Evolutionary conservation across 2,888 invertebrate genomes (phyloP).

Genomic region (Pseudeuparius sepicola): DNA sequence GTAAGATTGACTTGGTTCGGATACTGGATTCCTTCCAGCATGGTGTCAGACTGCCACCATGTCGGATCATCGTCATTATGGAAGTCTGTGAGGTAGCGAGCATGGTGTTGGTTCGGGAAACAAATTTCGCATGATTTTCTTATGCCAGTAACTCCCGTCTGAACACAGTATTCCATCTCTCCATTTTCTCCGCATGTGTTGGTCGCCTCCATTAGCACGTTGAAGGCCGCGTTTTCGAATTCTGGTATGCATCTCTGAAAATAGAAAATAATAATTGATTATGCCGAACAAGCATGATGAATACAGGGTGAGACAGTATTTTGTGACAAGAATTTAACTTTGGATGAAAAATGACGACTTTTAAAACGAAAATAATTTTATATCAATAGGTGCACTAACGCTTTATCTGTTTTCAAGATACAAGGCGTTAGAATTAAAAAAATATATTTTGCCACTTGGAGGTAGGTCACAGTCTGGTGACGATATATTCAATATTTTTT

Average conservation of each 20-base stretch:
- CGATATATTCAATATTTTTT: too few species aligned
- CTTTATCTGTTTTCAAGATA: too few species aligned
- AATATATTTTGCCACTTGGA: too few species aligned
- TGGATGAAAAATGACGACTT: too few species aligned
- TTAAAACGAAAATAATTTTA: background rate
- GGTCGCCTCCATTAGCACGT: conserved; percentile 79
- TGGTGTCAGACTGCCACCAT: conserved; percentile 98
- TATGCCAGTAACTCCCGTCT: conserved; percentile 66
- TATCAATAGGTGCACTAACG: background rate
- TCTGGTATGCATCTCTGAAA: conserved; percentile 88
- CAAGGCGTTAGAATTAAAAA: too few species aligned
- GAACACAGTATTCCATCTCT: conserved; percentile 76
- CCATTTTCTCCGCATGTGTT: conserved; percentile 90
- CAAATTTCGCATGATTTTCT: conserved; percentile 75
- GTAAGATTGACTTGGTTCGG: conserved; percentile 83
- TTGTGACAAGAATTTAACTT: too few species aligned
- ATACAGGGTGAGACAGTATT: too few species aligned
- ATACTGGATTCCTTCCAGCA: conserved; percentile 86
- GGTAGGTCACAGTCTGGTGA: too few species aligned
- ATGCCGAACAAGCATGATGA: too few species aligned
- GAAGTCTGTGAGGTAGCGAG: conserved; percentile 81
- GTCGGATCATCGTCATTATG: conserved; percentile 84
- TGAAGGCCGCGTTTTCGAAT: conserved; percentile 93
- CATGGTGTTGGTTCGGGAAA: conserved; percentile 56
- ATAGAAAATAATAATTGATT: conserved; percentile 21